Evolutionary conservation across 1,140 invertebrate genomes (phyloP).

Genomic region (Heliconius himera): DNA sequence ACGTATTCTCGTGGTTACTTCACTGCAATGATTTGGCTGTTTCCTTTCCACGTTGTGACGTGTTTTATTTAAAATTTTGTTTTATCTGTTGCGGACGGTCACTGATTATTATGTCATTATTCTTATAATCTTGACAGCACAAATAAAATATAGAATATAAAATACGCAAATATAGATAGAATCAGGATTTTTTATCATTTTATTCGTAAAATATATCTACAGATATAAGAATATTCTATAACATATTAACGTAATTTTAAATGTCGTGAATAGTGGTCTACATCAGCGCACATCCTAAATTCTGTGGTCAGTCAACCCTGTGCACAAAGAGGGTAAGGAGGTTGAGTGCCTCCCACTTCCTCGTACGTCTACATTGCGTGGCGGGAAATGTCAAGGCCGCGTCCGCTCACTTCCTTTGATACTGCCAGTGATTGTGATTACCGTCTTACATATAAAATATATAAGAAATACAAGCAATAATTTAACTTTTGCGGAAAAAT

Average conservation of each 20-base stretch:
- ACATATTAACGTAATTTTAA: neutral
- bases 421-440: slow-evolving; percentile 43
- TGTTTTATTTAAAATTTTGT: neutral
- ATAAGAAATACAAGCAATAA: slow-evolving; percentile 48
- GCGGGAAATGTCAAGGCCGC: slow-evolving; percentile 76
- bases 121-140: neutral
- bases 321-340: slow-evolving; percentile 16
- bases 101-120: neutral
- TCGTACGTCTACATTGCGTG: slow-evolving; percentile 59
- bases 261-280: slow-evolving; percentile 1
- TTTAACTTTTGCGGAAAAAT: slow-evolving; percentile 46
- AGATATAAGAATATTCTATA: neutral
- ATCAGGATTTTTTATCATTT: too few relatives aligned
- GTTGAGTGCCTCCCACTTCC: slow-evolving; percentile 60
- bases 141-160: neutral
- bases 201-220: too few relatives aligned
- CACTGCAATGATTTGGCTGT: slow-evolving; percentile 8
- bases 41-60: neutral
- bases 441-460: slow-evolving; percentile 45
- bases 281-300: neutral
- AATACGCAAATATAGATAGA: neutral
- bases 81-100: neutral
- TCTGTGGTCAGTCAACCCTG: slow-evolving; percentile 15
- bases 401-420: slow-evolving; percentile 72
- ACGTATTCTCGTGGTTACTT: slow-evolving; percentile 10